These are phyloP conservation scores for Thysanoteuthis rhombus DNA, from an alignment of 2,888 invertebrate genomes.

Conservation along the genomic window DNA sequence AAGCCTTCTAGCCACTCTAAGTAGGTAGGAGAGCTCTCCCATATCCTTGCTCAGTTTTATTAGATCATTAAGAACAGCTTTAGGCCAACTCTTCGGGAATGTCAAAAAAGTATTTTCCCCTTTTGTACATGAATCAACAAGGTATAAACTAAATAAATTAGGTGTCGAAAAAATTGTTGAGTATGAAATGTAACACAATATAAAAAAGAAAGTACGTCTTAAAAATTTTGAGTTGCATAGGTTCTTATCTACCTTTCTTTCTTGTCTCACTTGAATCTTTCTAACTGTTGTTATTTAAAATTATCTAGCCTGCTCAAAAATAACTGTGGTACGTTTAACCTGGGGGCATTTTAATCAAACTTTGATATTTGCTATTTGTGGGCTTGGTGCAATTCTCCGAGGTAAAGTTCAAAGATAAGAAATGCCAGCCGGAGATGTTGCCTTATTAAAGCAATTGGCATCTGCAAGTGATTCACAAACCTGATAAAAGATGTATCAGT, in stretches of 20 bases:
- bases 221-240: neutral
- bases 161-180: neutral
- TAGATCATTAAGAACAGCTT: neutral
- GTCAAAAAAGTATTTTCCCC: neutral
- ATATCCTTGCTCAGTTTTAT: neutral
- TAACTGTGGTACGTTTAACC: neutral
- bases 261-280: neutral
- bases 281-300: neutral
- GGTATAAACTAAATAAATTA: neutral
- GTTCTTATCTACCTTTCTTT: neutral
- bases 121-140: neutral
- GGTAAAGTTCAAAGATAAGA: conserved; percentile 12
- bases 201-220: neutral
- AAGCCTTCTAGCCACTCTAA: neutral
- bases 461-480: neutral
- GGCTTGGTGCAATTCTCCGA: neutral
- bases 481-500: neutral
- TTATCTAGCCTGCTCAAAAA: neutral
- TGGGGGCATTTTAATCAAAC: neutral
- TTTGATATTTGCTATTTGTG: neutral
- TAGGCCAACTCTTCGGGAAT: neutral
- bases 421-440: neutral
- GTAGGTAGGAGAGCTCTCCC: neutral
- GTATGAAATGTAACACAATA: neutral
- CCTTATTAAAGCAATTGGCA: neutral